Conservation (phyloP, 2,113 vertebrate species). For the Columba livia region DNA sequence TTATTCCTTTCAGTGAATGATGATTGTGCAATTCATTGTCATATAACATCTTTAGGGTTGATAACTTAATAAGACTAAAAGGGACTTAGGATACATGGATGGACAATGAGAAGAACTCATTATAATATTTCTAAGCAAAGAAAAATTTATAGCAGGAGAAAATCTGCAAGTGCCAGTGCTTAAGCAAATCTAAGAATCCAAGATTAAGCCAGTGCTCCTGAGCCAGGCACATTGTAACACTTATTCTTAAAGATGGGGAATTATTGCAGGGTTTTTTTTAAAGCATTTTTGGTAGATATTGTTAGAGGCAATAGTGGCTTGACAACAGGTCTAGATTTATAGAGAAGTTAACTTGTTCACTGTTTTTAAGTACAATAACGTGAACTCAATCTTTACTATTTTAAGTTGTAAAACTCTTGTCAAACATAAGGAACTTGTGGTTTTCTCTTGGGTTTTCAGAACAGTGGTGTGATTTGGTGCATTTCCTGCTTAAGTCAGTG, state of each 20-base stretch:
- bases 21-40: background rate
- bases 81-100: background rate
- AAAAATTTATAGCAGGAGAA: background rate
- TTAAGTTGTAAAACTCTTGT: background rate
- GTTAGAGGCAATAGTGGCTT: background rate
- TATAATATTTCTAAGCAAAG: background rate
- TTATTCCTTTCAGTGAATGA: background rate
- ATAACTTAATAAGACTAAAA: background rate
- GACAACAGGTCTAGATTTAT: background rate
- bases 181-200: background rate
- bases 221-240: background rate
- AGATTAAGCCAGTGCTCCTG: background rate
- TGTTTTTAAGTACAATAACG: background rate
- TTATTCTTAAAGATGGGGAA: rapidly evolving
- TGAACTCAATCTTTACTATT: background rate
- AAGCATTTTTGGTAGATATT: background rate
- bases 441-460: background rate
- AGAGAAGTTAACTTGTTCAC: background rate
- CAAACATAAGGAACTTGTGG: background rate
- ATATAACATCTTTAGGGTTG: background rate
- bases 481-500: background rate
- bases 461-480: background rate
- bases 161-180: background rate
- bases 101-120: background rate
- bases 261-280: background rate